phyloP scores from a whole-genome alignment of 2,888 invertebrate species.

The Prostheceraeus crozeri region DNA sequence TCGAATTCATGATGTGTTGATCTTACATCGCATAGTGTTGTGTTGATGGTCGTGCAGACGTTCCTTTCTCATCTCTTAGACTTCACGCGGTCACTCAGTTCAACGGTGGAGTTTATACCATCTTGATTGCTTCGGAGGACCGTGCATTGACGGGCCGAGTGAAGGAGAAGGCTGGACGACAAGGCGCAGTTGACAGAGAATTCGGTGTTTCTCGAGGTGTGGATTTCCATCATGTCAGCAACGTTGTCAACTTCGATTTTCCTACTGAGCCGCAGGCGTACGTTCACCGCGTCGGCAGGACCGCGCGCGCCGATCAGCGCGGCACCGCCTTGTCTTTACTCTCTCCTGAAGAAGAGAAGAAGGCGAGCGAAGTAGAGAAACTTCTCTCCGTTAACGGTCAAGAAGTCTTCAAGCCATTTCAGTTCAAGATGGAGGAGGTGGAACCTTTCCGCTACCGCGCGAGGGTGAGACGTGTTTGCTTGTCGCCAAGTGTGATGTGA shows the following conservation, averaged over 20 bases:
- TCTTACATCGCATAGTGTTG: too few relatives aligned
- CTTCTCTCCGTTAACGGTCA: slow-evolving; percentile 45
- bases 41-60: too few relatives aligned
- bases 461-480: slow-evolving; percentile 58
- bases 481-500: too few relatives aligned
- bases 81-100: slow-evolving; percentile 91
- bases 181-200: slow-evolving; percentile 61
- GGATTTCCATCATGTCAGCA: slow-evolving; percentile 92
- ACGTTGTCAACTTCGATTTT: slow-evolving; percentile 97
- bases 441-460: slow-evolving; percentile 91
- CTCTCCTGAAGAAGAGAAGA: slow-evolving; percentile 1
- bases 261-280: slow-evolving; percentile 80
- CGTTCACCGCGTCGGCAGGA: slow-evolving; percentile 81
- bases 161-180: slow-evolving; percentile 19
- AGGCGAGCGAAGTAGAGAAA: slow-evolving; percentile 64
- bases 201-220: slow-evolving; percentile 92
- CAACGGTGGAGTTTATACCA: slow-evolving; percentile 82
- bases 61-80: too few relatives aligned
- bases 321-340: slow-evolving; percentile 69
- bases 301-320: slow-evolving; percentile 59
- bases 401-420: slow-evolving; percentile 63
- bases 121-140: slow-evolving; percentile 79
- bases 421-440: slow-evolving; percentile 86
- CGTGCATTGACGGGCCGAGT: too few relatives aligned
- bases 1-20: too few relatives aligned